phyloP scores from a whole-genome alignment of 2,888 invertebrate genomes.

The Calliopum simillimum region DNA sequence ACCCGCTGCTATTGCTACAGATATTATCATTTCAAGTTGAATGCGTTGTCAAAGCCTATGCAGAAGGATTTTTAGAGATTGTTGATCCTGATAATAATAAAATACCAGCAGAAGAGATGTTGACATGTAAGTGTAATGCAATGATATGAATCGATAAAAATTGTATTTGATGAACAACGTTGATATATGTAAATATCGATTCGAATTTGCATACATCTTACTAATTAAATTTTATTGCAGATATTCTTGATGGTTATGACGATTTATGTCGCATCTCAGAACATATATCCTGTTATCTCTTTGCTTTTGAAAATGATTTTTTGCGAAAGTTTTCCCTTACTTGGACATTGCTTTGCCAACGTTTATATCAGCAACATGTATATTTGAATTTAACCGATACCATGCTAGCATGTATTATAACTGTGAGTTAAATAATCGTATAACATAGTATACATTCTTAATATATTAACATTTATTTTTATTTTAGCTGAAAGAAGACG shows the following conservation, averaged over 20 bases:
- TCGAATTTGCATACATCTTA: constrained; percentile 30
- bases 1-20: constrained; percentile 76
- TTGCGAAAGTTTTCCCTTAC: constrained; percentile 75
- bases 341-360: constrained; percentile 77
- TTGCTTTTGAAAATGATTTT: constrained; percentile 74
- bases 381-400: constrained; percentile 70
- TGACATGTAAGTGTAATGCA: constrained; percentile 60
- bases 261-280: constrained; percentile 73
- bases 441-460: background rate
- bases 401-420: constrained; percentile 70
- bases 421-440: constrained; percentile 60
- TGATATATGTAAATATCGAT: background rate
- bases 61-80: constrained; percentile 66
- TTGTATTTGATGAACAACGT: background rate
- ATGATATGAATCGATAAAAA: background rate
- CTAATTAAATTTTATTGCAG: constrained; percentile 56
- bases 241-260: constrained; percentile 75
- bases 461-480: constrained; percentile 1
- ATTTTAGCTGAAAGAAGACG: constrained; percentile 60
- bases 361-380: constrained; percentile 72
- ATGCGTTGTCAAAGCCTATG: constrained; percentile 75
- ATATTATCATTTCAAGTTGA: constrained; percentile 75
- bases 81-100: constrained; percentile 65
- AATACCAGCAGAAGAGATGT: constrained; percentile 62
- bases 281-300: constrained; percentile 72